phyloP scores from a whole-genome alignment of 1,140 invertebrate species.

The Zaprionus inermis region DNA sequence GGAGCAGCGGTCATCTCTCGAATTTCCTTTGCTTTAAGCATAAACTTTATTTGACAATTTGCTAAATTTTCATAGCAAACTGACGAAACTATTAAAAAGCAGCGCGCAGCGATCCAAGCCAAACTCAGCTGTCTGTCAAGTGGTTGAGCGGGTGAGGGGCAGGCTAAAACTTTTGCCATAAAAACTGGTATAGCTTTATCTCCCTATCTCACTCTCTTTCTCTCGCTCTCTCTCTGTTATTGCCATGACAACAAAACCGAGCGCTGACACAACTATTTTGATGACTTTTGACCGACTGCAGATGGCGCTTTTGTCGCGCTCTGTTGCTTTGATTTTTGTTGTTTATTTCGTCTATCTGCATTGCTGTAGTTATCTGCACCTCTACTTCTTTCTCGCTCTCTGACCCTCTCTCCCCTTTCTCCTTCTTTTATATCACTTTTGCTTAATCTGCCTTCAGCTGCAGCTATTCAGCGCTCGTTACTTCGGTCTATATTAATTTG shows the following conservation, averaged over 20 bases:
- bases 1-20: neutral
- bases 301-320: neutral
- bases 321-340: too few relatives aligned
- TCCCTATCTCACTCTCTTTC: too few relatives aligned
- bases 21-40: conserved; percentile 10
- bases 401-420: too few relatives aligned
- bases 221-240: neutral
- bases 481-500: neutral
- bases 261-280: conserved; percentile 13
- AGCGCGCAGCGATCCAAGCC: neutral
- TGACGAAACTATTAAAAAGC: conserved; percentile 30
- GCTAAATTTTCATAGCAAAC: conserved; percentile 3
- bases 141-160: neutral
- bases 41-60: conserved; percentile 11
- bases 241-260: conserved; percentile 20
- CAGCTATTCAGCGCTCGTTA: neutral
- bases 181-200: neutral
- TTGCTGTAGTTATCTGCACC: neutral
- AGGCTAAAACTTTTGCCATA: conserved; percentile 29
- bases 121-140: conserved; percentile 1
- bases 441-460: too few relatives aligned
- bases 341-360: neutral
- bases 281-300: conserved; percentile 2
- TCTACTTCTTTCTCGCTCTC: neutral
- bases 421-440: neutral